Evolutionary conservation across 1,140 invertebrate genomes (phyloP).

Genomic region (Globodera rostochiensis): DNA sequence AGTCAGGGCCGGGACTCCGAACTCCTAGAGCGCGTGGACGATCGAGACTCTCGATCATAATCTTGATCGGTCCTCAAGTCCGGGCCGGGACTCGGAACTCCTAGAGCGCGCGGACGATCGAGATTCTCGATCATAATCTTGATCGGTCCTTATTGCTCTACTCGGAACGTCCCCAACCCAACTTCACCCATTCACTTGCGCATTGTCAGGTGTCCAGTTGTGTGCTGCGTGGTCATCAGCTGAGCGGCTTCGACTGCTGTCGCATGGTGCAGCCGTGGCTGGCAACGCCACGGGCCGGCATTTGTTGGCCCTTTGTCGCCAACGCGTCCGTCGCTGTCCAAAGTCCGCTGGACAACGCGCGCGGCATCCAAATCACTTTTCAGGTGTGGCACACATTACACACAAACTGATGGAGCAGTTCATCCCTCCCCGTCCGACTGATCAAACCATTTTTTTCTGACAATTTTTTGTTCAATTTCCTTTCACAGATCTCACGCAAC

Average conservation of each 20-base stretch:
- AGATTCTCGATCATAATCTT: too few relatives aligned
- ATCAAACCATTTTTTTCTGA: too few relatives aligned
- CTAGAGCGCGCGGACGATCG: too few relatives aligned
- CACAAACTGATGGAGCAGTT: background rate
- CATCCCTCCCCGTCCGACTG: too few relatives aligned
- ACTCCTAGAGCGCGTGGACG: too few relatives aligned
- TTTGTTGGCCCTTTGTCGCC: conserved; percentile 31
- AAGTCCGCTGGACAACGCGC: conserved; percentile 22
- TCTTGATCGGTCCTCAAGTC: too few relatives aligned
- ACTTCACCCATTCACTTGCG: too few relatives aligned
- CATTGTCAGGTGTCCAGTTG: conserved; percentile 18
- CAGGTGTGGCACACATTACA: background rate
- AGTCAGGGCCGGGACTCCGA: too few relatives aligned
- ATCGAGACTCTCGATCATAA: too few relatives aligned
- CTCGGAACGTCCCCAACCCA: too few relatives aligned
- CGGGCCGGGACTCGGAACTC: too few relatives aligned
- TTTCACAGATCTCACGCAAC: conserved; percentile 34
- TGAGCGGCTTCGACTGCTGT: conserved; percentile 38
- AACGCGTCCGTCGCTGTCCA: conserved; percentile 9
- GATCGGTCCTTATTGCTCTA: too few relatives aligned
- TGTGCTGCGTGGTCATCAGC: conserved; percentile 14
- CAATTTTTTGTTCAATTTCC: background rate
- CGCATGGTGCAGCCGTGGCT: conserved; percentile 28
- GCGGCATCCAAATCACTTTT: conserved; percentile 32
- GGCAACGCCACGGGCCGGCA: conserved; percentile 14